These are phyloP conservation scores for Brachyhypopomus gauderio DNA, from an alignment of 2,113 vertebrate genomes.

Conservation along the genomic window DNA sequence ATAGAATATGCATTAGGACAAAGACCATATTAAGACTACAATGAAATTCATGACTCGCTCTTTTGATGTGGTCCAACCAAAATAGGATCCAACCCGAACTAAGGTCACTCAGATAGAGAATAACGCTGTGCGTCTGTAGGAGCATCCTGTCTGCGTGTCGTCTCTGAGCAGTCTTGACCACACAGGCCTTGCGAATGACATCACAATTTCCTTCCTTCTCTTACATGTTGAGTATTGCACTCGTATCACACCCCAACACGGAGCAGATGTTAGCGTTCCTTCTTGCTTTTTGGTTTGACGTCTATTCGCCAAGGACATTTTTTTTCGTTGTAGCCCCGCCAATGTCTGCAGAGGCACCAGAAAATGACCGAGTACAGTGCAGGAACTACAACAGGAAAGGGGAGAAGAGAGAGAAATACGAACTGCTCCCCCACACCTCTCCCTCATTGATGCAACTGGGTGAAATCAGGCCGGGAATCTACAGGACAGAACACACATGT, in stretches of 20 bases:
- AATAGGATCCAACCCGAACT: constrained; percentile 56
- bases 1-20: not conserved
- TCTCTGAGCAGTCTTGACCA: constrained; percentile 28
- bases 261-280: constrained; percentile 4
- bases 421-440: not conserved
- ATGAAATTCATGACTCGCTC: constrained; percentile 11
- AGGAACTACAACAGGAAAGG: not conserved
- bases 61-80: constrained; percentile 32
- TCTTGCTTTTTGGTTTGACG: constrained; percentile 9
- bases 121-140: constrained; percentile 2
- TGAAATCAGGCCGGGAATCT: constrained; percentile 58
- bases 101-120: constrained; percentile 67
- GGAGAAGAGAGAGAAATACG: not conserved
- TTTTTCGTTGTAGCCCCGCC: not conserved
- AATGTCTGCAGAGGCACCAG: not conserved
- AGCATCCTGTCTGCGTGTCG: constrained; percentile 1
- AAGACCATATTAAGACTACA: not conserved
- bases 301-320: not conserved
- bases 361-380: not conserved
- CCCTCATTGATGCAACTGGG: constrained; percentile 53
- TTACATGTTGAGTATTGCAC: constrained; percentile 28
- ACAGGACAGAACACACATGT: constrained; percentile 36
- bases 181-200: constrained; percentile 32
- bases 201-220: constrained; percentile 28
- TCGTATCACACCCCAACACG: not conserved